A percentile compares a stretch with the other conserved stretches of the same genome.
These are phyloP conservation scores for Eunapius fragilis DNA, from an alignment of 37 sponge, comb jelly and placozoan species.

Conservation along the genomic window DNA sequence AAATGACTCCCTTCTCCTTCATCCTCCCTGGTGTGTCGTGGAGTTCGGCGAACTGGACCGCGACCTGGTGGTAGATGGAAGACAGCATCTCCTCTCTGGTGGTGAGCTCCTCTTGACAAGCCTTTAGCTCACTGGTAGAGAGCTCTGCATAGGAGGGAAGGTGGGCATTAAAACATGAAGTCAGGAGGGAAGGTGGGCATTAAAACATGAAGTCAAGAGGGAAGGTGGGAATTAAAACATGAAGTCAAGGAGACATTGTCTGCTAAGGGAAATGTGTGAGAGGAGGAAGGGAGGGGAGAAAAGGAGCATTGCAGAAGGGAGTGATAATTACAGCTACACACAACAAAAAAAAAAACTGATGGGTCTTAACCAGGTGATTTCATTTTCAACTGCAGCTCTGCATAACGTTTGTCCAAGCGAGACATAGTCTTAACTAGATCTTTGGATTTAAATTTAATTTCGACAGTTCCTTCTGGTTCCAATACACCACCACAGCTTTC, in stretches of 20 bases:
- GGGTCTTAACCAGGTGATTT: slow-evolving; percentile 45
- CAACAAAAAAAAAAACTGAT: too few relatives aligned
- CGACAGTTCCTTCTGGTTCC: slow-evolving; percentile 96
- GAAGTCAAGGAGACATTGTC: too few relatives aligned
- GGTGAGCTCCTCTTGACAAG: slow-evolving; percentile 57
- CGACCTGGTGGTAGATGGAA: slow-evolving; percentile 89
- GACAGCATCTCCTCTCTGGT: slow-evolving; percentile 77
- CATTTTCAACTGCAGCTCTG: slow-evolving; percentile 35
- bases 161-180: too few relatives aligned
- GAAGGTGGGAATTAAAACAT: too few relatives aligned
- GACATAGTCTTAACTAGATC: slow-evolving; percentile 90
- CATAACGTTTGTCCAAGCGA: slow-evolving; percentile 75
- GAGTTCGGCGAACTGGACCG: slow-evolving; percentile 96
- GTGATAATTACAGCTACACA: too few relatives aligned
- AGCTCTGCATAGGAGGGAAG: slow-evolving; percentile 36
- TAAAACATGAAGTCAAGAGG: too few relatives aligned
- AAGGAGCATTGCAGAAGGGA: too few relatives aligned
- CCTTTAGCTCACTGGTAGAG: slow-evolving; percentile 53
- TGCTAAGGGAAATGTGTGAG: too few relatives aligned
- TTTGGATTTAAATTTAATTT: slow-evolving; percentile 84
- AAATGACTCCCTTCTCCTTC: slow-evolving; percentile 93
- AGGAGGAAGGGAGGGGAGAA: too few relatives aligned
- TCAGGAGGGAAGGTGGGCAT: too few relatives aligned
- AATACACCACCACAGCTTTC: slow-evolving; percentile 91
- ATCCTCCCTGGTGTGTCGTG: slow-evolving; percentile 98